Evolutionary conservation across 2,113 vertebrate species (phyloP), one percentile per base, ranked within the genome.

Genomic region (Chauna torquata): DNA sequence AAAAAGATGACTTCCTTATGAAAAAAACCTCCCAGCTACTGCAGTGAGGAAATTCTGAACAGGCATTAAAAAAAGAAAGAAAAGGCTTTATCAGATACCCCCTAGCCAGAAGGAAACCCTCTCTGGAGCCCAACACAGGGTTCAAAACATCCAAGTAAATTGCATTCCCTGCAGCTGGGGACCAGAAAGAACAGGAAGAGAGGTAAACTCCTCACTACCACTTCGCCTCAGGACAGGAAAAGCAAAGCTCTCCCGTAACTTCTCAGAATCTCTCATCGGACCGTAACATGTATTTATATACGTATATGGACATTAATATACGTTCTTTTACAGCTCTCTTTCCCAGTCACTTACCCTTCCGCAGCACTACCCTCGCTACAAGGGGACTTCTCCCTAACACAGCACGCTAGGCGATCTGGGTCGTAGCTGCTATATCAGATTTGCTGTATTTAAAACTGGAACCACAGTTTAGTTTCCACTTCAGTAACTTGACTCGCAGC

Each of bases 141-240:
- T 3, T 79, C 71, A 62, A 57, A 88, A 66, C 3, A 83, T 3
- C 59, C 59, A 58, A 82, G 58, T 36, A 71, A 90, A 86, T 6
- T 45, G 32, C 55, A 80, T 68, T 91, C 91, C 72, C 89, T 94
- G 77, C 64, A 91, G 81, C 83, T 82, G 83, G 17, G 81, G 54
- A 62, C 5, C 0, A 0, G 64, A 47, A 81, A 92, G 69, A 74
- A 24, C 13, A 47, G 22, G 58, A 92, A 83, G 45, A 66, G 77
- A 61, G 65, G 59, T 20, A 20, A 93, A 93, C 44, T 83, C 50
- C 52, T 77, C 90, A 72, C 84, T 19, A 54, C 10, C 40, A 36
- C 58, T 3, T 4, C 50, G 86, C 91, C 83, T n/a, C 34, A 22
- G 82, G 88, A 52, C 32, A 88, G 82, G 68, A 62, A 93, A 81